These are phyloP conservation scores for Phanerotoma sp. DNA, from an alignment of 2,888 invertebrate genomes.

Conservation along the genomic window DNA sequence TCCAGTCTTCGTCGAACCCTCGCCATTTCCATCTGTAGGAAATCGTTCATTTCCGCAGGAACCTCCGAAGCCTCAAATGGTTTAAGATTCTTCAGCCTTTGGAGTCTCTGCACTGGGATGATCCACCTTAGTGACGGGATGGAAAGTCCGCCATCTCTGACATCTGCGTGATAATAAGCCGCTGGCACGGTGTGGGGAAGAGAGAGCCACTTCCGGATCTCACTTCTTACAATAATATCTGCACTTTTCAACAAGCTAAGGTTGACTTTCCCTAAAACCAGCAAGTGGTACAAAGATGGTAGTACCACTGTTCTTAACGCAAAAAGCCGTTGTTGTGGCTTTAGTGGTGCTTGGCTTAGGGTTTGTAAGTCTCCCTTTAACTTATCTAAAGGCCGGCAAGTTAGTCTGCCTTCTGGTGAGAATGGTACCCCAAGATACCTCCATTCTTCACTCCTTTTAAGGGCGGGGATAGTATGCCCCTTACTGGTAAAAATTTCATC, in stretches of 20 bases:
- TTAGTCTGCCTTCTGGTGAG: not conserved
- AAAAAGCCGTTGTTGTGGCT: conserved; percentile 31
- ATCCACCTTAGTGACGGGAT: conserved; percentile 23
- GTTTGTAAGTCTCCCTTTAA: too few relatives aligned
- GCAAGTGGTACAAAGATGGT: conserved; percentile 12
- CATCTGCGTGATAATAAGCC: conserved; percentile 23
- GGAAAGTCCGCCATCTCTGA: conserved; percentile 12
- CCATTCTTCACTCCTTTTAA: conserved; percentile 21
- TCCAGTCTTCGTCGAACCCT: not conserved
- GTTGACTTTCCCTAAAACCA: not conserved
- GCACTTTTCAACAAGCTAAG: conserved; percentile 15
- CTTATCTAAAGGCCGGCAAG: not conserved
- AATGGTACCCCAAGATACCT: conserved; percentile 29
- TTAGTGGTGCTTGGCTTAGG: conserved; percentile 1
- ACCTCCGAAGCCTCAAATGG: not conserved
- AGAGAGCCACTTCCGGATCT: conserved; percentile 14
- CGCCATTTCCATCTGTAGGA: not conserved
- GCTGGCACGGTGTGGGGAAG: conserved; percentile 16
- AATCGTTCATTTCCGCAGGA: not conserved
- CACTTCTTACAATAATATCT: not conserved
- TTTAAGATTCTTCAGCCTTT: not conserved
- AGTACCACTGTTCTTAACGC: conserved; percentile 21
- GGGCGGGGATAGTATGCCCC: conserved; percentile 6
- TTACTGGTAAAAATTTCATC: conserved; percentile 1
- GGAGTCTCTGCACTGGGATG: conserved; percentile 1